Evolutionary conservation across 2,113 vertebrate species (phyloP).

Genomic region (Aspidoscelis tigris): DNA sequence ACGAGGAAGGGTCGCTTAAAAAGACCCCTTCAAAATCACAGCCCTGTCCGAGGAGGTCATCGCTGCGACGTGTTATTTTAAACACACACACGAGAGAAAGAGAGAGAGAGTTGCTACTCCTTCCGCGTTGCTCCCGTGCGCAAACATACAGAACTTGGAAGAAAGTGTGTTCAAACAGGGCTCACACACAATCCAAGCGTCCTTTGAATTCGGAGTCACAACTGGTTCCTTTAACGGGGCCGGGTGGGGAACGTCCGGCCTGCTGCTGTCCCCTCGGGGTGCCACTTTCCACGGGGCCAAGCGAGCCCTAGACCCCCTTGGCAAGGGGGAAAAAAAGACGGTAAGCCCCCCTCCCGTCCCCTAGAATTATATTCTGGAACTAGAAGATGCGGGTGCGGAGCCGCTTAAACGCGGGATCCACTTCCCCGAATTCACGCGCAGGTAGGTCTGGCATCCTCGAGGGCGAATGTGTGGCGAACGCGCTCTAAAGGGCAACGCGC

Average conservation of each 20-base stretch:
- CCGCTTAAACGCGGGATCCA: neutral
- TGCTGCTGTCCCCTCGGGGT: conserved; percentile 6
- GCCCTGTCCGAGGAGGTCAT: neutral
- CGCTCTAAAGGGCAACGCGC: conserved; percentile 36
- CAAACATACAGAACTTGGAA: too few species aligned
- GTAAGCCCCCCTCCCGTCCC: conserved; percentile 36
- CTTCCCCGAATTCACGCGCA: neutral
- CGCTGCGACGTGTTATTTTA: neutral
- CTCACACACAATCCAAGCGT: too few species aligned
- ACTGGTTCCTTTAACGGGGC: neutral
- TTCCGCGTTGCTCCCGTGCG: neutral
- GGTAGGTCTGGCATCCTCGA: neutral
- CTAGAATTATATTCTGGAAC: conserved; percentile 61
- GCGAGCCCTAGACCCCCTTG: conserved; percentile 41
- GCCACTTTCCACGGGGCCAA: conserved; percentile 13
- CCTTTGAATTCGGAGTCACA: neutral
- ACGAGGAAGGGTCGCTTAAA: neutral
- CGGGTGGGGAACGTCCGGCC: neutral
- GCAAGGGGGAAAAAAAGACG: conserved; percentile 67
- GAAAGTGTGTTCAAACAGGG: neutral
- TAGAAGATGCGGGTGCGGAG: neutral
- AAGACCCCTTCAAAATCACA: neutral
- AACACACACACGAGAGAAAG: neutral
- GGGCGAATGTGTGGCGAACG: neutral
- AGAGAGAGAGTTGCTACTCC: too few species aligned